These are phyloP conservation scores for Drosophila merina DNA, from an alignment of 2,888 invertebrate species.

Conservation along the genomic window DNA sequence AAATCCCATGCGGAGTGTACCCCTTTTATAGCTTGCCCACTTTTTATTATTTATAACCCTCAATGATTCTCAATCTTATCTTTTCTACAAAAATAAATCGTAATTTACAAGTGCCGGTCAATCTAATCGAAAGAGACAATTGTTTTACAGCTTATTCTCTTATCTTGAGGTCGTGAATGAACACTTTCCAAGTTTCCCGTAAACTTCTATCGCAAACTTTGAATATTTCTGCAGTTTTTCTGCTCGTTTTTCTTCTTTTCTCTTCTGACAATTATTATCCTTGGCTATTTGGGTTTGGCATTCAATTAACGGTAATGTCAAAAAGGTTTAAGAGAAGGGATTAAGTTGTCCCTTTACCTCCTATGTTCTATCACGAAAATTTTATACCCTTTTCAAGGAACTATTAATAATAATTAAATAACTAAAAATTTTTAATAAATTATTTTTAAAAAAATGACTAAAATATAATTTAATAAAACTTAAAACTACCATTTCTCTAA, in stretches of 20 bases:
- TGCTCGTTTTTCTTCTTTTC: not conserved
- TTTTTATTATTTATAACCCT: not conserved
- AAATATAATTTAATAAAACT: too few relatives aligned
- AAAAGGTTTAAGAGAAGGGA: not conserved
- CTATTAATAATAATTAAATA: not conserved
- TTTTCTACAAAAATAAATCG: not conserved
- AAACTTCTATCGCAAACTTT: not conserved
- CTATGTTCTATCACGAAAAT: not conserved
- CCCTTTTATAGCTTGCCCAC: not conserved
- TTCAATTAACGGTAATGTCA: not conserved
- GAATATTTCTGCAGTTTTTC: not conserved
- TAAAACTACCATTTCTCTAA: too few relatives aligned
- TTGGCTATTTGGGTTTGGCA: not conserved
- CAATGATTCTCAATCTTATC: not conserved
- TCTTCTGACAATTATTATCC: not conserved
- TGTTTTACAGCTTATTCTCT: not conserved
- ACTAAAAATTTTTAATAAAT: too few relatives aligned
- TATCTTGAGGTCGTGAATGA: not conserved
- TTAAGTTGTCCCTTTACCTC: too few relatives aligned
- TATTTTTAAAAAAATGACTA: too few relatives aligned
- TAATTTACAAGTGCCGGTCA: not conserved
- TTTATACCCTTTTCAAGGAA: not conserved
- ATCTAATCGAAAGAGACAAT: slow-evolving; percentile 5
- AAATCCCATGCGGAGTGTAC: not conserved
- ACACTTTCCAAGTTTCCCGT: not conserved